Evolutionary conservation across 2,888 invertebrate species (phyloP).

Genomic region (Zonitis immaculata): DNA sequence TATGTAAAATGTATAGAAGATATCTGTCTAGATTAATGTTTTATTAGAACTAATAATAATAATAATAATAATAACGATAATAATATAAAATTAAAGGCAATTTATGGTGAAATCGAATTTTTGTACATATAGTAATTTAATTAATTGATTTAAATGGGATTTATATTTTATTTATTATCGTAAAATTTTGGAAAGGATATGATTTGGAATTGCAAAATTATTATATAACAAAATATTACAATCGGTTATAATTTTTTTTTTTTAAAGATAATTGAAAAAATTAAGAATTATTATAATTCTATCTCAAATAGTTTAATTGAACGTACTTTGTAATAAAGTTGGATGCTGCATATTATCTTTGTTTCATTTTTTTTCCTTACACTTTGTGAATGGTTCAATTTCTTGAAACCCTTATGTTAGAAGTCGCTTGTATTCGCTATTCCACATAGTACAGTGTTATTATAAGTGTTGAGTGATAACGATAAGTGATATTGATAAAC

Average conservation of each 20-base stretch:
- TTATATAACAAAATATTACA: constrained; percentile 3
- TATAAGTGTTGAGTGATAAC: no score
- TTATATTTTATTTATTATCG: constrained; percentile 10
- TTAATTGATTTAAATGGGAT: constrained; percentile 2
- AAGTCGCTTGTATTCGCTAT: no score
- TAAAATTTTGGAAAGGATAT: constrained; percentile 4
- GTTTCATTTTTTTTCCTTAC: no score
- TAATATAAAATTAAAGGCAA: neutral
- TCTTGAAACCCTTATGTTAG: no score
- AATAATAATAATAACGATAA: neutral
- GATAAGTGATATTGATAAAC: no score
- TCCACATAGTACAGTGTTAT: no score
- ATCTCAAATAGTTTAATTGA: neutral
- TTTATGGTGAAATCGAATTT: constrained; percentile 8
- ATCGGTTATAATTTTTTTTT: constrained; percentile 5
- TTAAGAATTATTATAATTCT: neutral
- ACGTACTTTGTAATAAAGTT: neutral
- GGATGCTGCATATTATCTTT: neutral
- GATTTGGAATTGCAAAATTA: constrained; percentile 10
- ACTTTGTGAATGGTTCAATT: no score
- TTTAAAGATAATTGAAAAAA: neutral
- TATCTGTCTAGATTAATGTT: constrained; percentile 10
- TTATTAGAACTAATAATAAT: constrained; percentile 13
- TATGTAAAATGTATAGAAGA: constrained; percentile 7
- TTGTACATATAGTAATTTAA: constrained; percentile 15